Evolutionary conservation across 2,797 vertebrate genomes (phyloP).

Genomic region (Apogon hyalosoma): DNA sequence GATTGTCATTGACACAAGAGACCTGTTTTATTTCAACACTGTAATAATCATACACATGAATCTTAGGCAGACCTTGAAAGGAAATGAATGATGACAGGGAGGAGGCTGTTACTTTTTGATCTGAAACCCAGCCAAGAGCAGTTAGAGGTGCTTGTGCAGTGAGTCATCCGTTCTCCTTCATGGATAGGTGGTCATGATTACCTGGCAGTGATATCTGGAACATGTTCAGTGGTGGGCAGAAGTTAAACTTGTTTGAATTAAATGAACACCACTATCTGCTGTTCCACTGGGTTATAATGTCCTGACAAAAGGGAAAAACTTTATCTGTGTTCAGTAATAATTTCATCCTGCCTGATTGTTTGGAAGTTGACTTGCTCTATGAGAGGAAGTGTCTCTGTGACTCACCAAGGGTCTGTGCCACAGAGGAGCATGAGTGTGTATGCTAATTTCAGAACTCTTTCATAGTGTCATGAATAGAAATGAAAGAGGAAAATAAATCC

Average conservation of each 20-base stretch:
- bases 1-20: not conserved
- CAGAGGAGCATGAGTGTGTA: too few species aligned
- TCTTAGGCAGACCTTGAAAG: not conserved
- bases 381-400: constrained; percentile 20
- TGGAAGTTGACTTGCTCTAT: not conserved
- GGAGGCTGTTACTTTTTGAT: constrained; percentile 5
- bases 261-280: not conserved
- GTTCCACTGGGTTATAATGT: not conserved
- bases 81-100: constrained; percentile 14
- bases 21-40: constrained; percentile 3
- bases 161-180: not conserved
- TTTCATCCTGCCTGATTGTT: constrained; percentile 1
- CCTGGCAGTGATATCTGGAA: not conserved
- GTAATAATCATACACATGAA: constrained; percentile 1
- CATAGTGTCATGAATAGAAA: too few species aligned
- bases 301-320: not conserved
- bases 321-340: constrained; percentile 1
- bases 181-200: not conserved
- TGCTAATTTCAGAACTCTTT: too few species aligned
- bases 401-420: constrained; percentile 7
- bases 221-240: not conserved
- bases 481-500: not conserved
- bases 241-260: not conserved
- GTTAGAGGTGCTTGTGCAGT: constrained; percentile 6
- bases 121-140: constrained; percentile 15